These are phyloP conservation scores for Sinocyclocheilus rhinocerous DNA, from an alignment of 2,113 vertebrate genomes.

Conservation along the genomic window DNA sequence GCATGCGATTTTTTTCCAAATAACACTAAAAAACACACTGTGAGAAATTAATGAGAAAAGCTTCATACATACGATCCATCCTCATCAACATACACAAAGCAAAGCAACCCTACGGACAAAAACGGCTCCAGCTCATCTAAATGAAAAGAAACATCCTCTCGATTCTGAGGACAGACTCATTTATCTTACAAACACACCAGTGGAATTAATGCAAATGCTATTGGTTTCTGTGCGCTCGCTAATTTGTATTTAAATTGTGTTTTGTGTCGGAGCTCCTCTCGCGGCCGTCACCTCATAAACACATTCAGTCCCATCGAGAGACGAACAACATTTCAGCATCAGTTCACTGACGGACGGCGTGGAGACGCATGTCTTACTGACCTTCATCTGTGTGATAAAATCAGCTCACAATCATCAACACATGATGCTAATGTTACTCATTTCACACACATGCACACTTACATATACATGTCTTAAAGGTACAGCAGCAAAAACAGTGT, in stretches of 20 bases:
- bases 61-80: not conserved
- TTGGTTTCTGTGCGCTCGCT: not conserved
- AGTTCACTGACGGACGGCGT: too few species aligned
- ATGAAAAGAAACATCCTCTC: not conserved
- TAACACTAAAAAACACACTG: too few species aligned
- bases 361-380: too few species aligned
- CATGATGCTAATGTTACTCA: too few species aligned
- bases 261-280: conserved; percentile 7
- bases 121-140: not conserved
- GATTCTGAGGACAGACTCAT: conserved; percentile 30
- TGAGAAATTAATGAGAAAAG: not conserved
- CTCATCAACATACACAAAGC: not conserved
- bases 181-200: conserved; percentile 28
- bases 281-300: conserved; percentile 17
- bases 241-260: conserved; percentile 52
- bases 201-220: conserved; percentile 38
- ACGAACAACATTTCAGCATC: not conserved
- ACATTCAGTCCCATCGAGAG: conserved; percentile 40
- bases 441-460: too few species aligned
- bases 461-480: too few species aligned
- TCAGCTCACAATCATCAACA: too few species aligned
- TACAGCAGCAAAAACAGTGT: too few species aligned
- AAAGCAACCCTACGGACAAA: not conserved
- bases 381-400: too few species aligned
- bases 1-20: too few species aligned